Percentiles rank a stretch among this genome's conserved stretches.
Conservation (phyloP, 2,888 invertebrate genomes). For the Agrenia bidenticulata region DNA sequence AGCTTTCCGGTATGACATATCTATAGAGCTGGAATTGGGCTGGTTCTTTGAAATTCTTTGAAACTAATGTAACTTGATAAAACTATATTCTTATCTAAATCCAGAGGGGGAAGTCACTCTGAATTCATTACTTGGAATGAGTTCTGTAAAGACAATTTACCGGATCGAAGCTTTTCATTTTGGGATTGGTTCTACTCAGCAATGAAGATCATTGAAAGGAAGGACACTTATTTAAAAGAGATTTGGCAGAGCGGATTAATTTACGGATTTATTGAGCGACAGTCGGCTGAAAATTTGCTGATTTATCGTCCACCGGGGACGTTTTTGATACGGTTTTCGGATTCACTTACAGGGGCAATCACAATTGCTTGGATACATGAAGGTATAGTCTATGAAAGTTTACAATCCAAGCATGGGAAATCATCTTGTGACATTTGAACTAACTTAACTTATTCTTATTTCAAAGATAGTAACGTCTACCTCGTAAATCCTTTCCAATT, state of each 20-base stretch:
- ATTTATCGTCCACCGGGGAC: constrained; percentile 22
- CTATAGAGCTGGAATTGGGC: not conserved
- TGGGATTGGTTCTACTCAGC: constrained; percentile 40
- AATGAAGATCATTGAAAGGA: constrained; percentile 34
- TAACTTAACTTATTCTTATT: not conserved
- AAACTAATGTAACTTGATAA: not conserved
- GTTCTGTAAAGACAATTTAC: constrained; percentile 16
- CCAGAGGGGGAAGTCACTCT: constrained; percentile 9
- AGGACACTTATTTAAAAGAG: constrained; percentile 31
- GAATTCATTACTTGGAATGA: constrained; percentile 32
- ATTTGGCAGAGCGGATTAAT: constrained; percentile 35
- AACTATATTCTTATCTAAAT: not conserved
- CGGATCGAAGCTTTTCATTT: constrained; percentile 28
- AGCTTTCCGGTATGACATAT: constrained; percentile 25
- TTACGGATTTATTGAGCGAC: constrained; percentile 34
- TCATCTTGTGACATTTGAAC: no score
- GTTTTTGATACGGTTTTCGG: constrained; percentile 39
- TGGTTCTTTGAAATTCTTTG: not conserved
- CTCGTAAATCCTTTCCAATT: constrained; percentile 91
- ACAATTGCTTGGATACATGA: constrained; percentile 26
- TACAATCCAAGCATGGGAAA: no score
- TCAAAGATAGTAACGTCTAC: constrained; percentile 63
- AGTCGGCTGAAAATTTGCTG: constrained; percentile 29
- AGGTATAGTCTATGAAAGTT: constrained; percentile 13
- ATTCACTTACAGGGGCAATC: constrained; percentile 33